phyloP scores from a whole-genome alignment of 2,797 vertebrate species.

The Cyprinella venusta region DNA sequence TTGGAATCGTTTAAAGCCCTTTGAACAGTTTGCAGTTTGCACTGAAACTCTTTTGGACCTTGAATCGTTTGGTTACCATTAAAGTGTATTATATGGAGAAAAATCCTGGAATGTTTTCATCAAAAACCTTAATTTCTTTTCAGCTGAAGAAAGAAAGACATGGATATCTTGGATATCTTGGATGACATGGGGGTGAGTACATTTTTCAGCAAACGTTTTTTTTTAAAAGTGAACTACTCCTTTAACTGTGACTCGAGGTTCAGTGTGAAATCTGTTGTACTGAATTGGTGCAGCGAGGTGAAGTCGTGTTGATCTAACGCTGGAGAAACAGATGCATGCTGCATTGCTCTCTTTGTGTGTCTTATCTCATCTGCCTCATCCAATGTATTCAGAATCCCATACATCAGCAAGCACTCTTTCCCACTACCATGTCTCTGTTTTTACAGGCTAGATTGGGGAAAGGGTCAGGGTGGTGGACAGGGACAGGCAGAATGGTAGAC shows the following conservation, averaged over 20 bases:
- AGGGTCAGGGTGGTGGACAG: background rate
- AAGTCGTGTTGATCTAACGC: conserved; percentile 52
- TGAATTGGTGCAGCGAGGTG: conserved; percentile 46
- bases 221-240: too few species aligned
- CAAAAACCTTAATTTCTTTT: too few species aligned
- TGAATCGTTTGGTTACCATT: too few species aligned
- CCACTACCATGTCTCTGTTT: conserved; percentile 49
- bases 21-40: too few species aligned
- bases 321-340: conserved; percentile 55
- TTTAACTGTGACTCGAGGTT: background rate
- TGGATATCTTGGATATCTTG: too few species aligned
- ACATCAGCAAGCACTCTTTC: conserved; percentile 49
- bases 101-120: too few species aligned
- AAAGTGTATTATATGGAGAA: too few species aligned
- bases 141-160: too few species aligned
- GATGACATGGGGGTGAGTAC: too few species aligned
- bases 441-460: conserved; percentile 29
- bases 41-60: too few species aligned
- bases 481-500: background rate
- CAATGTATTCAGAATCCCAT: conserved; percentile 48
- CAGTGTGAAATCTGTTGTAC: conserved; percentile 16
- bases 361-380: conserved; percentile 55
- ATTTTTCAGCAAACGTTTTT: too few species aligned
- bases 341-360: conserved; percentile 61
- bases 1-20: too few species aligned